phyloP scores from a whole-genome alignment of 2,797 vertebrate species.

The Cuniculus paca region DNA sequence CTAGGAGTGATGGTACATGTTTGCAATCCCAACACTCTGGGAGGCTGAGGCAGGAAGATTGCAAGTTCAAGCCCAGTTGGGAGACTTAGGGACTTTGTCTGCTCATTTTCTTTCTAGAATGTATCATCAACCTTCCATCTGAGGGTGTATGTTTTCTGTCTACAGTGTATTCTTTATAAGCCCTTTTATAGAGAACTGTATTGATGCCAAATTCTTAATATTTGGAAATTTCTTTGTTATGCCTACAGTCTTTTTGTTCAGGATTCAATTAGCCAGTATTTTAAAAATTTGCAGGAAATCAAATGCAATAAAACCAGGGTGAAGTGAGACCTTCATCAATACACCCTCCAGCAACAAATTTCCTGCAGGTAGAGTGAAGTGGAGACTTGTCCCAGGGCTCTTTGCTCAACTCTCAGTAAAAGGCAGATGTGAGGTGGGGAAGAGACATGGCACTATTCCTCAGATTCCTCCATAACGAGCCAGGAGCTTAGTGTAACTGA shows the following conservation, averaged over 20 bases:
- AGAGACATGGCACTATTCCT: background rate
- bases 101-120: background rate
- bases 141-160: conserved; percentile 12
- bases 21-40: background rate
- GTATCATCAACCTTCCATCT: background rate
- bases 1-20: background rate
- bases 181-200: background rate
- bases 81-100: background rate
- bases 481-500: background rate
- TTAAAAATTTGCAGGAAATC: background rate
- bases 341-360: background rate
- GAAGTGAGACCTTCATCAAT: background rate
- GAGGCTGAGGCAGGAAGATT: background rate
- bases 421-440: background rate
- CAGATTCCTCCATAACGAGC: background rate
- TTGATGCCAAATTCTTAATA: conserved; percentile 41
- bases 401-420: background rate
- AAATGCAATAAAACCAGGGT: conserved; percentile 7
- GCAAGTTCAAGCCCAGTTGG: background rate
- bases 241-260: background rate
- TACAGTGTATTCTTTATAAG: conserved; percentile 33
- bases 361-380: background rate
- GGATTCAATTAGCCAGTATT: background rate
- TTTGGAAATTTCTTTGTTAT: conserved; percentile 50
- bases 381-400: background rate